Percentiles rank a stretch among this genome's conserved stretches.
phyloP scores from a whole-genome alignment of 1,140 invertebrate genomes.

The Gryon sp. region DNA sequence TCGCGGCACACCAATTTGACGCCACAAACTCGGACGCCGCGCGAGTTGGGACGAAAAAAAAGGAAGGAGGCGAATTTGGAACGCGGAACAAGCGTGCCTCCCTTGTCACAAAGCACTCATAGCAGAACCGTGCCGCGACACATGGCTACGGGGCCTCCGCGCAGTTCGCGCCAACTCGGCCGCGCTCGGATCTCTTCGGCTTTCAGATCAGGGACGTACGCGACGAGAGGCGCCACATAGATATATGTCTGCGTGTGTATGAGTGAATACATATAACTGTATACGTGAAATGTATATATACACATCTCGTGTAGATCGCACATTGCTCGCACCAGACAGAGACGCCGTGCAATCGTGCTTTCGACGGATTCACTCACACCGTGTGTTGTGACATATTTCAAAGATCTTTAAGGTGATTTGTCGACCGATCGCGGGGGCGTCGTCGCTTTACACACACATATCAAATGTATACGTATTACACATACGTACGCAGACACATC shows the following conservation, averaged over 20 bases:
- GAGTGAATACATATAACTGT: too few relatives aligned
- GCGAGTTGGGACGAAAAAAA: too few relatives aligned
- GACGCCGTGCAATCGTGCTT: slow-evolving; percentile 8
- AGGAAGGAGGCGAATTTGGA: slow-evolving; percentile 65
- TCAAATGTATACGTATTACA: too few relatives aligned
- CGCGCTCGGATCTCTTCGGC: slow-evolving; percentile 41
- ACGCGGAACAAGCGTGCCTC: slow-evolving; percentile 73
- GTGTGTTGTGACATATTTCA: slow-evolving; percentile 17
- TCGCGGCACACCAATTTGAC: slow-evolving; percentile 7
- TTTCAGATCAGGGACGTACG: slow-evolving; percentile 71
- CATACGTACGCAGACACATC: too few relatives aligned
- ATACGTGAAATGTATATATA: too few relatives aligned
- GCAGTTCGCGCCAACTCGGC: slow-evolving; percentile 67
- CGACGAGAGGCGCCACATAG: too few relatives aligned
- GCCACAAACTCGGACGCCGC: slow-evolving; percentile 24
- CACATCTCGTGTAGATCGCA: not conserved
- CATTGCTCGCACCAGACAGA: too few relatives aligned
- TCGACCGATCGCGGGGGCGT: slow-evolving; percentile 1
- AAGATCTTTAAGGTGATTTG: slow-evolving; percentile 24
- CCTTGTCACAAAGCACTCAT: slow-evolving; percentile 78
- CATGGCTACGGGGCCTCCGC: slow-evolving; percentile 74
- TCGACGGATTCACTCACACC: slow-evolving; percentile 13
- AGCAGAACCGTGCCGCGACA: slow-evolving; percentile 73
- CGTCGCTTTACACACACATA: not conserved
- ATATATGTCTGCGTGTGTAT: too few relatives aligned